phyloP scores from a whole-genome alignment of 53 echinoderm and acorn worm genomes.

The Arbacia lixula region DNA sequence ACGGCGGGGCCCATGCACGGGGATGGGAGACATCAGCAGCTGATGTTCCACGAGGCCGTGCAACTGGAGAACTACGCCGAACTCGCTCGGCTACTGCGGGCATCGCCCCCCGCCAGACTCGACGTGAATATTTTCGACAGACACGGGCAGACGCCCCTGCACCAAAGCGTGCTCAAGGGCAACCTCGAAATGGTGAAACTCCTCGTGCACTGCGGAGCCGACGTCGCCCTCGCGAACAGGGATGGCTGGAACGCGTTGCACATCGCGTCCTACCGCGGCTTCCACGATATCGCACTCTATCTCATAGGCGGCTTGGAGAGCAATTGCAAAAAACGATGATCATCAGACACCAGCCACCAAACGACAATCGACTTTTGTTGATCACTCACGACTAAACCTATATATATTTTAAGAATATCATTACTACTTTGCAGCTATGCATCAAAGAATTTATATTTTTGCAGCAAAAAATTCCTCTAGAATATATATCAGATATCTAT shows the following conservation, averaged over 20 bases:
- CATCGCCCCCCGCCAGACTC: constrained; percentile 54
- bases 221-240: constrained; percentile 77
- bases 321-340: constrained; percentile 39
- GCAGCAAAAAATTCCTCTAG: constrained; percentile 41
- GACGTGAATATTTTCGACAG: constrained; percentile 87
- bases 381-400: constrained; percentile 4
- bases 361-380: neutral
- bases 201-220: constrained; percentile 81
- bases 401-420: constrained; percentile 17
- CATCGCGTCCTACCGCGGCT: constrained; percentile 84
- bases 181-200: constrained; percentile 87
- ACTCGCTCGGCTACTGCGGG: constrained; percentile 68
- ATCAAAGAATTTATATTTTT: constrained; percentile 48
- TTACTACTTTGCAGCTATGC: constrained; percentile 53
- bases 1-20: constrained; percentile 37
- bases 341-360: neutral
- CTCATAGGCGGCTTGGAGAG: constrained; percentile 56
- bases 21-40: constrained; percentile 57
- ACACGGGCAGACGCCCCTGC: constrained; percentile 83
- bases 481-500: too few species aligned
- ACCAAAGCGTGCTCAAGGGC: constrained; percentile 79
- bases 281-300: constrained; percentile 80
- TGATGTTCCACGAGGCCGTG: constrained; percentile 84
- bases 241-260: constrained; percentile 92
- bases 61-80: constrained; percentile 72